Percentiles rank a stretch among this genome's conserved stretches.
These are phyloP conservation scores for Erinaceus europaeus DNA, from an alignment of 2,113 vertebrate species.

Conservation along the genomic window DNA sequence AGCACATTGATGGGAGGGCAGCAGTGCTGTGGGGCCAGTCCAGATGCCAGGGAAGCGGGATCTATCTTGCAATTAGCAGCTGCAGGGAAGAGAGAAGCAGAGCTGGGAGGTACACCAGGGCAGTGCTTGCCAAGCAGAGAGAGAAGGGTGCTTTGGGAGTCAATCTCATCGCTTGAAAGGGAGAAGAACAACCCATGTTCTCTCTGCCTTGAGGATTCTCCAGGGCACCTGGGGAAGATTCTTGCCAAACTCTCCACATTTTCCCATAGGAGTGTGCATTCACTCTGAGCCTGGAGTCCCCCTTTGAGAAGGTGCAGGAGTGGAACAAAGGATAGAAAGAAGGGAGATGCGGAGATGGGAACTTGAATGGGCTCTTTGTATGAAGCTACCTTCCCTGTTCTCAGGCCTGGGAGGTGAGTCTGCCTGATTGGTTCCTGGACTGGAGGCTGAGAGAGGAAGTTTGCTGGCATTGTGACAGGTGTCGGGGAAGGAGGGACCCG, in stretches of 20 bases:
- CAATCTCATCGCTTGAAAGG: neutral
- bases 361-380: neutral
- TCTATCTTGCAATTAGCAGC: too few relatives aligned
- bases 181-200: rapidly evolving
- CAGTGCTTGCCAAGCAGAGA: neutral
- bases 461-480: neutral
- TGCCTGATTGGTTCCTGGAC: neutral
- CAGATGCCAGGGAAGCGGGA: too few relatives aligned
- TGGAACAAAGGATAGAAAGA: neutral
- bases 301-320: neutral
- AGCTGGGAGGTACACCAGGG: neutral
- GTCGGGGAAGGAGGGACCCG: neutral
- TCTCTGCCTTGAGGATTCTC: neutral
- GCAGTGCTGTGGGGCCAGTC: rapidly evolving
- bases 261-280: too few relatives aligned
- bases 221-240: neutral
- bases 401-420: neutral
- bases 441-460: neutral
- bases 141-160: neutral
- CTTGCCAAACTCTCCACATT: neutral
- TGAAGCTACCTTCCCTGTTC: neutral
- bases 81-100: neutral
- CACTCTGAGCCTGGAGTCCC: neutral
- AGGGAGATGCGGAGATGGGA: neutral
- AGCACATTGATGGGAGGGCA: rapidly evolving